Base-by-base conservation (phyloP, 2,113 vertebrate genomes). In the Pomatorhinus ruficollis region DNA sequence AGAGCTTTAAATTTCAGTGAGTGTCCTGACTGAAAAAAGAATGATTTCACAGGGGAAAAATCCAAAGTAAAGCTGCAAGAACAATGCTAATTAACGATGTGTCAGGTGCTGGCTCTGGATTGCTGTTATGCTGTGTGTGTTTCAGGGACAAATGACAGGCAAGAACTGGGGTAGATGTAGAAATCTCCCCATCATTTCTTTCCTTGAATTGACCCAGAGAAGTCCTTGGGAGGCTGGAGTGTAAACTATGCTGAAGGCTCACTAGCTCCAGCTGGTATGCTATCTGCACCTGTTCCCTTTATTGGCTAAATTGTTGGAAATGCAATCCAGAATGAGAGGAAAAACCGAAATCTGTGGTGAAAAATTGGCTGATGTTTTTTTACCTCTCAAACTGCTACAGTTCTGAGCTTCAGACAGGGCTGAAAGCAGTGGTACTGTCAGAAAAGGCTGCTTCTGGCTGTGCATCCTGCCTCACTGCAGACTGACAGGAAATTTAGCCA, bases 11-110 rank as follows among this genome's bases (percentile, higher is more conserved):
- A 63, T 66, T 83, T 20, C 33, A 54, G 60, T 0, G 7, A 80
- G 35, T 70, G 39, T 76, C 95, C 78, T 65, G 70, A 74, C 35
- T 83, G 20, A 78, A 50, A 72, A 72, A 94, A 47, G 16, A 54
- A 54, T 23, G 33, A 94, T 91, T 75, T 94, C 93, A 83, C 81
- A 90, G 71, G 85, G 90, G 92, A 90, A 90, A 91, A 90, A 78
- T 83, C 47, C 50, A 59, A 80, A 70, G 63, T 39, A 87, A 90
- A 83, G 83, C 59, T 80, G 50, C 33, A 75, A 95, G 85, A 90
- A 63, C 60, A 68, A 12, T 89, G 66, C 71, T 93, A 92, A 96
- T 94, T 94, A 94, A 47, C 83, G 35, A 69, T 53, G n/a, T 91
- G 76, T 86, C 87, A 66, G 63, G 50, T 92, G 66, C 71, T 90